These are phyloP conservation scores for Drosophila carrolli DNA, from an alignment of 1,140 invertebrate species.

Conservation along the genomic window DNA sequence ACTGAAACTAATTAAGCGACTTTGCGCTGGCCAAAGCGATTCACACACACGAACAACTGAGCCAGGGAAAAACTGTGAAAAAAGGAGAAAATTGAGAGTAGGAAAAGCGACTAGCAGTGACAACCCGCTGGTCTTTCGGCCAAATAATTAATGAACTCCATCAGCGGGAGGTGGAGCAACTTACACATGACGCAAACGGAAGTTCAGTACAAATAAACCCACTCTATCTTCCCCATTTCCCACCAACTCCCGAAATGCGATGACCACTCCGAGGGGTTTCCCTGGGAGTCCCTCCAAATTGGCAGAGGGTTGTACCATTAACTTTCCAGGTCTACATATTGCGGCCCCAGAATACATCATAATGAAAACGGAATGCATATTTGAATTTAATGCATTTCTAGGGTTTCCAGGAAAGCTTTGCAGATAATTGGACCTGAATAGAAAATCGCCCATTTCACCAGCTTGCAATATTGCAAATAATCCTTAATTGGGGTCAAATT, in stretches of 20 bases:
- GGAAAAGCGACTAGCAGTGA: conserved; percentile 33
- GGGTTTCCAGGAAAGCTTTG: not conserved
- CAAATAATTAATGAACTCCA: conserved; percentile 81
- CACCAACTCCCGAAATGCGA: conserved; percentile 13
- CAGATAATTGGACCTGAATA: too few species aligned
- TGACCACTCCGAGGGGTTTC: conserved; percentile 52
- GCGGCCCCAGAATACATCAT: not conserved
- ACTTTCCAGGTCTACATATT: conserved; percentile 10
- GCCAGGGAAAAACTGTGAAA: not conserved
- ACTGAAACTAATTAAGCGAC: conserved; percentile 77
- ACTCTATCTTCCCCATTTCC: conserved; percentile 7
- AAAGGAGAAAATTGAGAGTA: conserved; percentile 5
- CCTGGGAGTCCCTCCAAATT: conserved; percentile 5
- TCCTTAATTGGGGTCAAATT: too few species aligned
- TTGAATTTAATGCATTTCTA: not conserved
- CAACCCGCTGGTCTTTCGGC: conserved; percentile 51
- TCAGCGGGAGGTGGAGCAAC: conserved; percentile 33
- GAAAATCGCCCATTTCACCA: too few species aligned
- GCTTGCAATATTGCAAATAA: too few species aligned
- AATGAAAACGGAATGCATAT: not conserved
- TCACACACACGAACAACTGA: conserved; percentile 28
- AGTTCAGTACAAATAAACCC: conserved; percentile 44
- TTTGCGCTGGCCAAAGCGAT: conserved; percentile 56
- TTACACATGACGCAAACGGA: conserved; percentile 68
- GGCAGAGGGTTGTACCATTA: conserved; percentile 54